Percentiles rank a stretch among this genome's conserved stretches.
phyloP scores from a whole-genome alignment of 2,113 vertebrate genomes.

The Cricetomys ansorgei region DNA sequence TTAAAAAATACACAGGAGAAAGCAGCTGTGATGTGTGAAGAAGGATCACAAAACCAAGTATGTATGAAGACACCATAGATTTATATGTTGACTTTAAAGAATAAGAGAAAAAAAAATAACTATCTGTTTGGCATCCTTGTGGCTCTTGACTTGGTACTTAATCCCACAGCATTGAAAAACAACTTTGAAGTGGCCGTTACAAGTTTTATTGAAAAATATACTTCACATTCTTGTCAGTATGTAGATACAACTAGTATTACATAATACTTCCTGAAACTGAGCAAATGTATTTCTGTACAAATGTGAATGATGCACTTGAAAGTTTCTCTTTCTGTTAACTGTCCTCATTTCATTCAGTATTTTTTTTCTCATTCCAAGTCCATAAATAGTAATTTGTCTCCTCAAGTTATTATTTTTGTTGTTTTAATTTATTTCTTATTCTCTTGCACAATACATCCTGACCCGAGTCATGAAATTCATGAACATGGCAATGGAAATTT shows the following conservation, averaged over 20 bases:
- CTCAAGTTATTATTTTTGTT: not conserved
- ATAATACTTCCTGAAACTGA: not conserved
- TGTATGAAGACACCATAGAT: not conserved
- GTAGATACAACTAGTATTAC: not conserved
- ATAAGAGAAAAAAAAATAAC: not conserved
- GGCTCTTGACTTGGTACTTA: not conserved
- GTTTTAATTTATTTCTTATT: too few relatives aligned
- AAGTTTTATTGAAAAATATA: not conserved
- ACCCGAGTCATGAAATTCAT: conserved; percentile 34
- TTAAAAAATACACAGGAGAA: not conserved
- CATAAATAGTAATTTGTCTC: not conserved
- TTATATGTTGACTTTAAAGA: not conserved
- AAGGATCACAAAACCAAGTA: not conserved
- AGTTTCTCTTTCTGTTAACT: not conserved
- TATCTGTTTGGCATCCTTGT: not conserved
- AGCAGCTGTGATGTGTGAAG: rapidly evolving
- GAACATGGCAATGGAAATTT: conserved; percentile 24
- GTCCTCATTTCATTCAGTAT: not conserved
- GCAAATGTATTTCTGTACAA: conserved; percentile 24
- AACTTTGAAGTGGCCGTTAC: not conserved
- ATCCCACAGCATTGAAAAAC: not conserved
- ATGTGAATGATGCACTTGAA: not conserved
- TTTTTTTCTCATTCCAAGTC: not conserved
- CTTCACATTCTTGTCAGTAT: not conserved
- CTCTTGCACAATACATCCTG: too few relatives aligned